Conservation (phyloP, 2,797 vertebrate species). For the Megalops cyprinoides region DNA sequence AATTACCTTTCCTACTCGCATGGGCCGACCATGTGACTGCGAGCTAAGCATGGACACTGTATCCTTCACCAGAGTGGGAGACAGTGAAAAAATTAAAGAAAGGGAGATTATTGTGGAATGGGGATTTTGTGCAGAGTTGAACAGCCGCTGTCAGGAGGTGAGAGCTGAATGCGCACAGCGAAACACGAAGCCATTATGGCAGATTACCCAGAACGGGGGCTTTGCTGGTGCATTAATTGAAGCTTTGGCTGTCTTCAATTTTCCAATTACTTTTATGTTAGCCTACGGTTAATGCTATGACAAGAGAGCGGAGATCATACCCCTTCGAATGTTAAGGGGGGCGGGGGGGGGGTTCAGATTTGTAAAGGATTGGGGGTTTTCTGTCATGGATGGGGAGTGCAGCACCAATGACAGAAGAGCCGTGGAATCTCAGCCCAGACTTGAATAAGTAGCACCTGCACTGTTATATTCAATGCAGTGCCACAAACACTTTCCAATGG, state of each 20-base stretch:
- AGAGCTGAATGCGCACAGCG: conserved; percentile 72
- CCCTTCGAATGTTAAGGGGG: conserved; percentile 44
- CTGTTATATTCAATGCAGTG: not conserved
- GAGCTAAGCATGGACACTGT: conserved; percentile 65
- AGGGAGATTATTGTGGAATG: conserved; percentile 73
- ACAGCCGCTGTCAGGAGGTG: conserved; percentile 75
- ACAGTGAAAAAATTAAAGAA: conserved; percentile 70
- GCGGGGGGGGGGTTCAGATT: conserved; percentile 56
- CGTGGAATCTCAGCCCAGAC: not conserved
- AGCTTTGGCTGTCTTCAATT: conserved; percentile 75
- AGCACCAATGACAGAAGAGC: conserved; percentile 16
- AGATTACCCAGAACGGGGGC: conserved; percentile 76
- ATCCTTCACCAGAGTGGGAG: conserved; percentile 68
- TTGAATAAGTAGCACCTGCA: not conserved
- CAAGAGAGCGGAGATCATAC: conserved; percentile 64
- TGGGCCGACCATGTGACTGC: conserved; percentile 69
- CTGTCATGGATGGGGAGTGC: conserved; percentile 40
- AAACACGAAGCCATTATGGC: conserved; percentile 78
- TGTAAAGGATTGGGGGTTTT: conserved; percentile 51
- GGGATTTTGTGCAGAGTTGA: conserved; percentile 69
- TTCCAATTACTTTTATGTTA: conserved; percentile 85
- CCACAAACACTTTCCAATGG: not conserved
- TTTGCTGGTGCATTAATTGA: conserved; percentile 79
- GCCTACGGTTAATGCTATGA: conserved; percentile 79
- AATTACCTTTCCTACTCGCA: conserved; percentile 76